Conservation (phyloP, 2,888 invertebrate species). For the Allygus modestus region DNA sequence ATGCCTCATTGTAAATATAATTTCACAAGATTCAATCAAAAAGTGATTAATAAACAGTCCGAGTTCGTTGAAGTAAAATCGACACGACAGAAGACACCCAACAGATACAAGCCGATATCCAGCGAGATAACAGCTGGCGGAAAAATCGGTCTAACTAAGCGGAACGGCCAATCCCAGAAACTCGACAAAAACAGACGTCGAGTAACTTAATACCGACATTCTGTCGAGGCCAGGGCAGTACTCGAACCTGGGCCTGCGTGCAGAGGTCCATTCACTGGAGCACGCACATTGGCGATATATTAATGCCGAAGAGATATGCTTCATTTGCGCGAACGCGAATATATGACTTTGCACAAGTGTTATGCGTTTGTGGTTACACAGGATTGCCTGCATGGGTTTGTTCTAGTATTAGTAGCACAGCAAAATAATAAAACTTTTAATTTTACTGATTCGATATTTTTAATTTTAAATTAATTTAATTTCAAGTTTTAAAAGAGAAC, state of each 20-base stretch:
- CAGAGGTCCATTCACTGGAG: not conserved
- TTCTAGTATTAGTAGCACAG: too few species aligned
- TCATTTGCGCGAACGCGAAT: not conserved
- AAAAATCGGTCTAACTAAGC: slow-evolving; percentile 49
- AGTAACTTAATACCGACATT: slow-evolving; percentile 45
- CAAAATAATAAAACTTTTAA: too few species aligned
- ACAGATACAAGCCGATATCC: slow-evolving; percentile 31
- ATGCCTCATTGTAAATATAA: not conserved
- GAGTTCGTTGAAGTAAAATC: not conserved
- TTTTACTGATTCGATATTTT: too few species aligned
- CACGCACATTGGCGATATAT: not conserved
- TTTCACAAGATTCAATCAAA: not conserved
- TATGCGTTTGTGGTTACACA: not conserved
- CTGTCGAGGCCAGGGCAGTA: not conserved
- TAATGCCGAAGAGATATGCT: not conserved
- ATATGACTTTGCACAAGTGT: not conserved
- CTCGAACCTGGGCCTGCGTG: slow-evolving; percentile 11
- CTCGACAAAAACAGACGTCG: slow-evolving; percentile 53
- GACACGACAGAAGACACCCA: slow-evolving; percentile 9
- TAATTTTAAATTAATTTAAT: too few species aligned
- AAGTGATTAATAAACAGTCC: not conserved
- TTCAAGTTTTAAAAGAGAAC: too few species aligned
- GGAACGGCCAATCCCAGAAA: slow-evolving; percentile 58
- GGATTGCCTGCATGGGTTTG: too few species aligned
- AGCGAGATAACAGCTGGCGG: slow-evolving; percentile 15